phyloP scores from a whole-genome alignment of 2,888 invertebrate genomes.

The Dynastes hyllus region DNA sequence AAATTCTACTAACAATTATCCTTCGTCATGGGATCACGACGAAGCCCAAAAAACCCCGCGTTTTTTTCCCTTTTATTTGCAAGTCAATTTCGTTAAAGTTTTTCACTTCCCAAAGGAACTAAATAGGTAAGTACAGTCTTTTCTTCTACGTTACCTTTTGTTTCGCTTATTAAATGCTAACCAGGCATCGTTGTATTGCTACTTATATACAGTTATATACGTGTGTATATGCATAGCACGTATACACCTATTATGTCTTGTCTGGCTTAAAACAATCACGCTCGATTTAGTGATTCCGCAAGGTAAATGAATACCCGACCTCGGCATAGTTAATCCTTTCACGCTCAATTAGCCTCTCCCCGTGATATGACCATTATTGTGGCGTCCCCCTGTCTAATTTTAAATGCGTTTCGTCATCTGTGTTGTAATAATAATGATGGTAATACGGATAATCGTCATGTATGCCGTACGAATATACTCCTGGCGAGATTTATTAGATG shows the following conservation, averaged over 20 bases:
- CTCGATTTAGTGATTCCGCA: constrained; percentile 25
- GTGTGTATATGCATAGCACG: neutral
- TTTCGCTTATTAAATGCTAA: constrained; percentile 12
- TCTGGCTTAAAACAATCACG: constrained; percentile 8
- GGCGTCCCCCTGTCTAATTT: constrained; percentile 1
- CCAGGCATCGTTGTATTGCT: neutral
- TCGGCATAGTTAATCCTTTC: constrained; percentile 27
- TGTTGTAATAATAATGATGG: constrained; percentile 12
- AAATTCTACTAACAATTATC: constrained; percentile 1
- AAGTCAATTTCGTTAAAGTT: neutral
- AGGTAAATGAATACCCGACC: constrained; percentile 33
- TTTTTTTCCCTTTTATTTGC: no score
- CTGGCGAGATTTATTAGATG: neutral
- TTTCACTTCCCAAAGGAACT: neutral
- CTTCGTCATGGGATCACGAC: neutral
- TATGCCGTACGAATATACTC: constrained; percentile 5
- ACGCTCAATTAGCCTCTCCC: constrained; percentile 25
- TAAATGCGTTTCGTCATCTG: constrained; percentile 1
- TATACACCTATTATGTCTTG: neutral
- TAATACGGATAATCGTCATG: constrained; percentile 23
- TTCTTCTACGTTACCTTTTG: constrained; percentile 1
- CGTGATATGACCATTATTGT: constrained; percentile 27
- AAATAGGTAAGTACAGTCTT: neutral
- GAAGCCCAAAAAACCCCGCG: no score
- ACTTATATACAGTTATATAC: constrained; percentile 12